A percentile compares a stretch with the other conserved stretches of the same genome.
phyloP scores from a whole-genome alignment of 2,113 vertebrate species.

The Nicator chloris region DNA sequence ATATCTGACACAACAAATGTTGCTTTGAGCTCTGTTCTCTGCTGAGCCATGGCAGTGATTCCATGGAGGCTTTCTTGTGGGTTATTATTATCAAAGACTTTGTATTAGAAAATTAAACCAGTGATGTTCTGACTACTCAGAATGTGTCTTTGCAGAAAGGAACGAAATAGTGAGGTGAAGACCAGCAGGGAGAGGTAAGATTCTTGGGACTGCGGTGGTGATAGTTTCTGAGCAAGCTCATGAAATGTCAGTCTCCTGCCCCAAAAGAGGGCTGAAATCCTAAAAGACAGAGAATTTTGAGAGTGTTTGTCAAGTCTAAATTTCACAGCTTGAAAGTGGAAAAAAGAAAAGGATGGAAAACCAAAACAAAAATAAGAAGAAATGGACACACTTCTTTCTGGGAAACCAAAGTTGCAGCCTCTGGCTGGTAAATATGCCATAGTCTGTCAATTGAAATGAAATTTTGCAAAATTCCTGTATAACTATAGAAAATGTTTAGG shows the following conservation, averaged over 20 bases:
- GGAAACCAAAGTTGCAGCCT: neutral
- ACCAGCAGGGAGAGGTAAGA: neutral
- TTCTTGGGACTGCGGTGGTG: neutral
- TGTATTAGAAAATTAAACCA: neutral
- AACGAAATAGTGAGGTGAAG: neutral
- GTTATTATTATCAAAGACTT: neutral
- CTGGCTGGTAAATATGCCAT: neutral
- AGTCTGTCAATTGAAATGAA: neutral
- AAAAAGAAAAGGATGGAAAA: neutral
- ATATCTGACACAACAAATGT: constrained; percentile 3
- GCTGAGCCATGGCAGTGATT: neutral
- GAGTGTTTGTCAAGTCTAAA: neutral
- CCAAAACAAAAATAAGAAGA: neutral
- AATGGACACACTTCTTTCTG: neutral
- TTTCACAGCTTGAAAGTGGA: neutral
- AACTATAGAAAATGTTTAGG: neutral
- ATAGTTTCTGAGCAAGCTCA: neutral
- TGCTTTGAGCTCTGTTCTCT: constrained; percentile 24
- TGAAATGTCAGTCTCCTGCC: neutral
- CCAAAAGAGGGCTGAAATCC: neutral
- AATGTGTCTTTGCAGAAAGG: neutral
- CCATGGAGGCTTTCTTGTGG: neutral
- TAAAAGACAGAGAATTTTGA: neutral
- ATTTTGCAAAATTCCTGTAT: neutral
- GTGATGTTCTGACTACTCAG: neutral